phyloP scores from a whole-genome alignment of 2,113 vertebrate species.

The Thamnophis sirtalis region DNA sequence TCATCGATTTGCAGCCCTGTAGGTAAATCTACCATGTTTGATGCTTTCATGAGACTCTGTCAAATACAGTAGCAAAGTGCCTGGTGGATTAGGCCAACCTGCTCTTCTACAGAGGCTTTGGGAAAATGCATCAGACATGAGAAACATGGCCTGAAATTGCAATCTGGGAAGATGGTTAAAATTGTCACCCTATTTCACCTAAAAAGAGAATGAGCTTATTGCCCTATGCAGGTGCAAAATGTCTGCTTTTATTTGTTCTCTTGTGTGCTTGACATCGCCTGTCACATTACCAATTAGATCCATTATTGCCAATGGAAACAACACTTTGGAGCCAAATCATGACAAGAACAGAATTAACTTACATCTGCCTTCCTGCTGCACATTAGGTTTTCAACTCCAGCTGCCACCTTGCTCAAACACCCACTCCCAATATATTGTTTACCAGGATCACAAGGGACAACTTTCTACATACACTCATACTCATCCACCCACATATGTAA shows the following conservation, averaged over 20 bases:
- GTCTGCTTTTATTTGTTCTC: neutral
- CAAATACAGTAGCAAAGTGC: neutral
- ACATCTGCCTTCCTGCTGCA: conserved; percentile 38
- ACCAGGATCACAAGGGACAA: conserved; percentile 56
- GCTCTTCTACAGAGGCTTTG: rapidly evolving
- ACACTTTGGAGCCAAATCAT: conserved; percentile 42
- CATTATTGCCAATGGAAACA: conserved; percentile 51
- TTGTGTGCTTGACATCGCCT: conserved; percentile 27
- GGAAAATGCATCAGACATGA: neutral
- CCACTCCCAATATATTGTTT: conserved; percentile 29
- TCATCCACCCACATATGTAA: neutral
- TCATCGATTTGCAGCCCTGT: neutral
- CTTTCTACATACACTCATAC: conserved; percentile 15
- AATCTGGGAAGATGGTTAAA: neutral
- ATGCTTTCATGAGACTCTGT: neutral
- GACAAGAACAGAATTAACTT: conserved; percentile 27
- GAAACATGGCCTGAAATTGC: neutral
- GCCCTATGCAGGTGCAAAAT: neutral
- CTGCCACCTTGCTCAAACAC: conserved; percentile 58
- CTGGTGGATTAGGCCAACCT: neutral
- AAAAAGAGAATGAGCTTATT: conserved; percentile 1
- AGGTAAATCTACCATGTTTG: neutral
- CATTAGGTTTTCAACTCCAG: conserved; percentile 56
- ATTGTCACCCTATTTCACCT: conserved; percentile 7
- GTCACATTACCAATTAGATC: conserved; percentile 28